phyloP scores from a whole-genome alignment of 2,113 vertebrate genomes.

The Pelobates fuscus region DNA sequence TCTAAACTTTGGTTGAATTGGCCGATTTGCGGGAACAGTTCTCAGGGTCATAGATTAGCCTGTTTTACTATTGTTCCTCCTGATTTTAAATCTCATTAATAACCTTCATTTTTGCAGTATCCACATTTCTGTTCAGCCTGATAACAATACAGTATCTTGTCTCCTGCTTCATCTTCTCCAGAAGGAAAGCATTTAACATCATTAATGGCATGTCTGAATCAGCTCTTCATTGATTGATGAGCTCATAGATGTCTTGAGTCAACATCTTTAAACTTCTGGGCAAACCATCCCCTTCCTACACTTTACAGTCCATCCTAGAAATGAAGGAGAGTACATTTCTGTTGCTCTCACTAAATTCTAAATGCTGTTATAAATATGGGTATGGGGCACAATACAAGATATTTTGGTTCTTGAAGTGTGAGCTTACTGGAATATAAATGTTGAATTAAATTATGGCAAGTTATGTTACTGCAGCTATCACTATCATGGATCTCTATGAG shows the following conservation, averaged over 20 bases:
- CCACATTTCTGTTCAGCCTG: background rate
- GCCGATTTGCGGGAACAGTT: background rate
- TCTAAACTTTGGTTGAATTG: background rate
- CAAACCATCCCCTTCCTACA: background rate
- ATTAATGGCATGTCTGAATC: constrained; percentile 32
- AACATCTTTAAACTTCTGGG: constrained; percentile 44
- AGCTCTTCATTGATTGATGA: constrained; percentile 37
- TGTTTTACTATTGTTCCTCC: background rate
- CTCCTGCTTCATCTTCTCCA: background rate
- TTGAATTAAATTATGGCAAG: too few relatives aligned
- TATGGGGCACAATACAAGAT: too few relatives aligned
- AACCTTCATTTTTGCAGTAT: background rate
- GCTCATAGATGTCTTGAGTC: constrained; percentile 17
- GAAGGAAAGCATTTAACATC: constrained; percentile 19
- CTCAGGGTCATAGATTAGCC: background rate
- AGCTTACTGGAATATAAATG: too few relatives aligned
- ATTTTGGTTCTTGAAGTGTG: too few relatives aligned
- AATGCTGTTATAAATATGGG: too few relatives aligned
- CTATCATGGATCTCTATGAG: too few relatives aligned
- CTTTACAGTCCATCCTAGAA: too few relatives aligned
- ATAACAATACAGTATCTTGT: constrained; percentile 1
- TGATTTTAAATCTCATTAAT: background rate
- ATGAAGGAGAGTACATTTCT: too few relatives aligned
- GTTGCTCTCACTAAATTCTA: too few relatives aligned
- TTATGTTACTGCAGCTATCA: too few relatives aligned